Evolutionary conservation across 2,888 invertebrate genomes (phyloP).

Genomic region (Spilosoma lubricipeda): DNA sequence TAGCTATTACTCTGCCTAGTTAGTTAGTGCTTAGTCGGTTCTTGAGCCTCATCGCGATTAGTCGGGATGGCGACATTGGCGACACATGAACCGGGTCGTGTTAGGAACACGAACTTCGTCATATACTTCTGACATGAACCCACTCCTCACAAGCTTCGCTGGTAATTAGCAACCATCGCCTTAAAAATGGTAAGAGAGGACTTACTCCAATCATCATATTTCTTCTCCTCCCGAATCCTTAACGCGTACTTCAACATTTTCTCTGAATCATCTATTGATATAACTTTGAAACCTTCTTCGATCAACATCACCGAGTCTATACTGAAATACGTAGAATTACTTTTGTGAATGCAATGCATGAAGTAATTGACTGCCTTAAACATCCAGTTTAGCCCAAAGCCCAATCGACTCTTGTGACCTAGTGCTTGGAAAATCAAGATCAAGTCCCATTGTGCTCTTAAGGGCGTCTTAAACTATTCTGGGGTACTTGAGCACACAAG

Average conservation of each 20-base stretch:
- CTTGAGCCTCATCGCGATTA: too few relatives aligned
- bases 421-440: too few relatives aligned
- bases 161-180: neutral
- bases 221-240: slow-evolving; percentile 93
- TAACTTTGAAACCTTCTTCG: slow-evolving; percentile 94
- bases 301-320: slow-evolving; percentile 95
- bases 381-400: too few relatives aligned
- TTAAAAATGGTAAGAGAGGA: neutral
- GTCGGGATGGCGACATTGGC: too few relatives aligned
- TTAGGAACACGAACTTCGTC: too few relatives aligned
- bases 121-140: neutral
- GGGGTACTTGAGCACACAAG: too few relatives aligned
- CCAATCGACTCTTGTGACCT: neutral
- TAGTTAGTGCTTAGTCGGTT: too few relatives aligned
- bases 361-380: too few relatives aligned
- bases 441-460: too few relatives aligned
- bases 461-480: too few relatives aligned
- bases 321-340: slow-evolving; percentile 73
- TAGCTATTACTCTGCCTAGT: too few relatives aligned
- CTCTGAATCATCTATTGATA: slow-evolving; percentile 96
- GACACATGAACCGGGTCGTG: too few relatives aligned
- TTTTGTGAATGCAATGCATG: neutral
- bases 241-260: slow-evolving; percentile 97
- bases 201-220: slow-evolving; percentile 95
- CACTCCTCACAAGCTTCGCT: neutral